Conservation (phyloP, 1,140 invertebrate genomes). For the Drosophila athabasca region DNA sequence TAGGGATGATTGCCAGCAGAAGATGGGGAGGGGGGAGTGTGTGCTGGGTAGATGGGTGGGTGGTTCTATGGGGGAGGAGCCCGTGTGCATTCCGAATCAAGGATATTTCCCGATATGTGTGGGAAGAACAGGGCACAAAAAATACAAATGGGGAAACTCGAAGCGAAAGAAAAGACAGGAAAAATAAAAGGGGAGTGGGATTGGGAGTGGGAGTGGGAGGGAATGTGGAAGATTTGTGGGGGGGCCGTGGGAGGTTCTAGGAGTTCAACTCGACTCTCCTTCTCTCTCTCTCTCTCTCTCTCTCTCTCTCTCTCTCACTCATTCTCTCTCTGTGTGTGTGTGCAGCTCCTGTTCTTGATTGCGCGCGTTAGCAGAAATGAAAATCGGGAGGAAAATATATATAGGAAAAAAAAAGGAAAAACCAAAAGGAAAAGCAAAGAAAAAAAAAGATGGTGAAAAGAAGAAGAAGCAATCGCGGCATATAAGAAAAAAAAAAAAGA, state of each 20-base stretch:
- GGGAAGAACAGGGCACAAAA: constrained; percentile 51
- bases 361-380: constrained; percentile 78
- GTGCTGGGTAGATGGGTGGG: background rate
- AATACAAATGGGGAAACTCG: constrained; percentile 31
- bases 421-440: constrained; percentile 27
- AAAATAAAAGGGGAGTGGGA: constrained; percentile 48
- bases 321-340: constrained; percentile 20
- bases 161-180: constrained; percentile 65
- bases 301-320: constrained; percentile 30
- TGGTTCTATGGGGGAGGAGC: constrained; percentile 48
- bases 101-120: constrained; percentile 81
- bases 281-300: constrained; percentile 4
- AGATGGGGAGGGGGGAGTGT: background rate
- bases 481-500: constrained; percentile 55
- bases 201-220: no score
- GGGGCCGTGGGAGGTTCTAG: constrained; percentile 37
- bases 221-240: background rate
- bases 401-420: constrained; percentile 34
- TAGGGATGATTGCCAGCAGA: constrained; percentile 43
- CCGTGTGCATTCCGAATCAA: constrained; percentile 76
- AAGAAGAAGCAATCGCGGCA: constrained; percentile 69
- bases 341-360: constrained; percentile 68
- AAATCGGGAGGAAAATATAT: constrained; percentile 68
- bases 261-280: constrained; percentile 43
- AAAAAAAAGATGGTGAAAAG: constrained; percentile 35